These are phyloP conservation scores for Brachyrhaphis roseni DNA, from an alignment of 2,797 vertebrate species.

Conservation along the genomic window DNA sequence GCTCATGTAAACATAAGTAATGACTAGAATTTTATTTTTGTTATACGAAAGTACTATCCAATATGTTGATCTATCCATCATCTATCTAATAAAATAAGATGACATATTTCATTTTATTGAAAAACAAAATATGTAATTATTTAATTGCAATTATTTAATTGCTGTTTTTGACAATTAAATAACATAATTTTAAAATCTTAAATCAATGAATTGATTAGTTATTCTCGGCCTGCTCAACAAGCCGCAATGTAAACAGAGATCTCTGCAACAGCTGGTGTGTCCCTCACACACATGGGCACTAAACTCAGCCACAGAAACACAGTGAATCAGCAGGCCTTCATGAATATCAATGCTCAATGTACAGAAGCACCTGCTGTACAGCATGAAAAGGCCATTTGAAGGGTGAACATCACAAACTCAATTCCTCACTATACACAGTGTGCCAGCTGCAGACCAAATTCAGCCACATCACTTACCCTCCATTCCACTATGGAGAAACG, in stretches of 20 bases:
- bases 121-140: not conserved
- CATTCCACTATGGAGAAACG: not conserved
- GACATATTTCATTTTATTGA: not conserved
- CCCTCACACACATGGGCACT: conserved; percentile 29
- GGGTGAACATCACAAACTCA: conserved; percentile 24
- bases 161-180: not conserved
- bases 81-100: not conserved
- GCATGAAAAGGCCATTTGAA: conserved; percentile 55
- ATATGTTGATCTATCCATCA: not conserved
- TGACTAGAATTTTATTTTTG: not conserved
- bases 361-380: conserved; percentile 64
- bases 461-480: conserved; percentile 43
- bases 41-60: not conserved
- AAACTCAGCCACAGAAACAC: conserved; percentile 21
- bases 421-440: conserved; percentile 15
- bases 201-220: not conserved
- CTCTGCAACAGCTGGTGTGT: conserved; percentile 38
- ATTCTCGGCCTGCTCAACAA: conserved; percentile 36
- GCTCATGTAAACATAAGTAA: not conserved
- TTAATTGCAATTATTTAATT: no score
- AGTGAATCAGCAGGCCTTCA: conserved; percentile 46
- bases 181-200: not conserved
- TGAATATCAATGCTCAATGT: conserved; percentile 65
- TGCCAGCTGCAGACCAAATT: conserved; percentile 10
- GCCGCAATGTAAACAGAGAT: conserved; percentile 58